A percentile compares a stretch with the other conserved stretches of the same genome.
phyloP scores from a whole-genome alignment of 2,888 invertebrate species.

The Reticulitermes lucifugus region DNA sequence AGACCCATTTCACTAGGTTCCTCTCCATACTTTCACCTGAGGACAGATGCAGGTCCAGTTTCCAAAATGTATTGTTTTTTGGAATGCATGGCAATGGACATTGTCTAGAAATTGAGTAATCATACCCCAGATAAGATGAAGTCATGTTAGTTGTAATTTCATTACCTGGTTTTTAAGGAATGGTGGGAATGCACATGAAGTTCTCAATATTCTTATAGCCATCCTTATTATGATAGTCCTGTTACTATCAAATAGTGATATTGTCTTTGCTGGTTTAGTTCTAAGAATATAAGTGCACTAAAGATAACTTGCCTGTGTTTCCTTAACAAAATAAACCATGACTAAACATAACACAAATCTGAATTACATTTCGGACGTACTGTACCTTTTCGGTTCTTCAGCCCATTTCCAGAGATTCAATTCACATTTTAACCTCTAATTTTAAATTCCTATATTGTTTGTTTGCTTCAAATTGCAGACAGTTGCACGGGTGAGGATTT shows the following conservation, averaged over 20 bases:
- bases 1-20: too few relatives aligned
- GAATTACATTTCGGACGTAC: not conserved
- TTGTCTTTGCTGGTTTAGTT: not conserved
- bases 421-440: not conserved
- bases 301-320: not conserved
- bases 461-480: too few relatives aligned
- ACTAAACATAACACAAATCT: not conserved
- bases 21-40: too few relatives aligned
- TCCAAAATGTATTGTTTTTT: too few relatives aligned
- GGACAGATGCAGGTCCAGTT: too few relatives aligned
- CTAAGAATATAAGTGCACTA: not conserved
- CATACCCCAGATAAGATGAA: too few relatives aligned
- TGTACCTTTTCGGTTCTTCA: not conserved
- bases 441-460: not conserved
- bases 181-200: not conserved
- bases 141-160: too few relatives aligned
- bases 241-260: not conserved
- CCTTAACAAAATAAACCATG: constrained; percentile 10
- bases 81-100: too few relatives aligned
- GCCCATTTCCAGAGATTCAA: not conserved
- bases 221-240: not conserved
- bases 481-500: too few relatives aligned
- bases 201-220: not conserved
- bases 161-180: too few relatives aligned
- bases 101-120: too few relatives aligned